Percentiles rank a stretch among this genome's conserved stretches.
These are phyloP conservation scores for Lepus timidus DNA, from an alignment of 2,113 vertebrate species.

Conservation along the genomic window DNA sequence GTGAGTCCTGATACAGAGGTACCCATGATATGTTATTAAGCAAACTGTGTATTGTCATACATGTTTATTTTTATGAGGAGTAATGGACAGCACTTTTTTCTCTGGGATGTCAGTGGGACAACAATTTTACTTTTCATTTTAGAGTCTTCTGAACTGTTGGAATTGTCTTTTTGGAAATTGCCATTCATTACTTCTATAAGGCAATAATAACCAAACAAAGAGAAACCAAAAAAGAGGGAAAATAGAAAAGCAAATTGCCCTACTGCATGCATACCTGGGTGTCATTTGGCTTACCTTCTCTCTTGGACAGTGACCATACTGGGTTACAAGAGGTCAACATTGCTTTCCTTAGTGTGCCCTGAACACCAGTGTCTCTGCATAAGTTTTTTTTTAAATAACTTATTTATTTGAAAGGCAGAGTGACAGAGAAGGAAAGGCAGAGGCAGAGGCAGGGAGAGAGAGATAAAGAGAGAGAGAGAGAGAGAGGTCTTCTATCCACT, in stretches of 20 bases:
- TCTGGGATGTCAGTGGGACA: not conserved
- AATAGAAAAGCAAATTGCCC: constrained; percentile 18
- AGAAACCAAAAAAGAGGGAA: not conserved
- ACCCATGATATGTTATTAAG: constrained; percentile 36
- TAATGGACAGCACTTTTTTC: constrained; percentile 2
- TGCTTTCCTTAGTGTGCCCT: no score
- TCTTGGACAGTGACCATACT: not conserved
- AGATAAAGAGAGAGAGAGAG: no score
- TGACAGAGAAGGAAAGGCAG: no score
- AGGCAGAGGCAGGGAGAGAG: no score
- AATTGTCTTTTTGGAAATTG: constrained; percentile 34
- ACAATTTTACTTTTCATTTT: constrained; percentile 33
- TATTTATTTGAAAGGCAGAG: no score
- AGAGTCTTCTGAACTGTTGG: constrained; percentile 21
- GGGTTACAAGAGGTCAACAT: constrained; percentile 26
- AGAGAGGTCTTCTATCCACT: no score
- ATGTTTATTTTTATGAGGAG: constrained; percentile 27
- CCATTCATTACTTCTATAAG: not conserved
- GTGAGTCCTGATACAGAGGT: not conserved
- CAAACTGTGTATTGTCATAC: not conserved
- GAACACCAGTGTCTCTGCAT: no score
- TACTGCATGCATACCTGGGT: not conserved
- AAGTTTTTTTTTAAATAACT: no score
- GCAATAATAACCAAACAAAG: constrained; percentile 38
- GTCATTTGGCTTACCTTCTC: not conserved